Conservation (phyloP, 2,888 invertebrate genomes). For the Escarpia spicata region DNA sequence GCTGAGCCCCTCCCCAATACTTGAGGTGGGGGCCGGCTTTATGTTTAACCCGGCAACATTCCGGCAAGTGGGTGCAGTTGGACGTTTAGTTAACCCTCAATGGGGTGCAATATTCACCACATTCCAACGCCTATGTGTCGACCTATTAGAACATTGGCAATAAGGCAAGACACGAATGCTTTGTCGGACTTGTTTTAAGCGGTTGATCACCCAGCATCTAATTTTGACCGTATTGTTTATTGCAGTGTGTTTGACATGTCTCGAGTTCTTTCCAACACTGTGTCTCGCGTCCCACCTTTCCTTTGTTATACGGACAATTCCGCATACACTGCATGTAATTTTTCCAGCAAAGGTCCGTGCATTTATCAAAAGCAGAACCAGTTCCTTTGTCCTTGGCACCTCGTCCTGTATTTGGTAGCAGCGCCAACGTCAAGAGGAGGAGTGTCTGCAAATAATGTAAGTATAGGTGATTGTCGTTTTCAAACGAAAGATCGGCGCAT, state of each 20-base stretch:
- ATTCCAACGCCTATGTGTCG: too few relatives aligned
- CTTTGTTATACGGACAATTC: not conserved
- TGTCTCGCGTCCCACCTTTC: not conserved
- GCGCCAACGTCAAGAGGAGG: not conserved
- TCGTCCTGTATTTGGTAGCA: not conserved
- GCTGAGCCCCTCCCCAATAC: too few relatives aligned
- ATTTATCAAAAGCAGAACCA: not conserved
- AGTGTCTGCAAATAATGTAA: not conserved
- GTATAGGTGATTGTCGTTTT: not conserved
- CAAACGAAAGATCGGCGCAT: too few relatives aligned
- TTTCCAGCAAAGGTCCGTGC: not conserved
- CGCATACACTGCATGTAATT: not conserved
- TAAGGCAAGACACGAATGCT: too few relatives aligned
- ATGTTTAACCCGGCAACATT: too few relatives aligned
- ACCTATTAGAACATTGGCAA: too few relatives aligned
- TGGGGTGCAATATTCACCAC: too few relatives aligned
- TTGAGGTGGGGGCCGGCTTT: too few relatives aligned
- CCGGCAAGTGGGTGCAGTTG: too few relatives aligned
- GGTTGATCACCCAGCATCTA: not conserved
- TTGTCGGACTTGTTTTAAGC: too few relatives aligned
- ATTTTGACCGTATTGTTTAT: not conserved
- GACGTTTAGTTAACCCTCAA: too few relatives aligned
- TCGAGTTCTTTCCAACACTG: not conserved
- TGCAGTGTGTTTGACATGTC: not conserved
- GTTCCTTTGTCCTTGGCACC: not conserved